phyloP scores from a whole-genome alignment of 2,888 invertebrate species.

The Dioctria rufipes region DNA sequence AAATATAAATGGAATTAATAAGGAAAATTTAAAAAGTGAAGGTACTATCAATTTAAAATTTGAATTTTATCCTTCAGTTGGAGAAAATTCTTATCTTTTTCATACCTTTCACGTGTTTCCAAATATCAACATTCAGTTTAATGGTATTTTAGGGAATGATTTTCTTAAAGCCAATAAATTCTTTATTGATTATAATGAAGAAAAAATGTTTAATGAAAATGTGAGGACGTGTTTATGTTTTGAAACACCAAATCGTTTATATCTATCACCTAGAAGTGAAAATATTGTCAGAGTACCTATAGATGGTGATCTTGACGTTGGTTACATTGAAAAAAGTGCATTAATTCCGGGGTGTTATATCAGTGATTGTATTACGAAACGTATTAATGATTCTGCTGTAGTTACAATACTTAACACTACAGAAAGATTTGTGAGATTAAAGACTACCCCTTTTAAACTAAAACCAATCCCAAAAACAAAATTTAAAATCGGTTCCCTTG shows the following conservation, averaged over 20 bases:
- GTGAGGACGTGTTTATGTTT: neutral
- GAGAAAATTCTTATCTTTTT: conserved; percentile 4
- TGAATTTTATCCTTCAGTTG: conserved; percentile 34
- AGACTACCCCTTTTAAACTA: neutral
- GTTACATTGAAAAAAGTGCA: neutral
- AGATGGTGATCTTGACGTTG: neutral
- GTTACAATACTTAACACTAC: neutral
- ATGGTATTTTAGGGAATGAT: conserved; percentile 21
- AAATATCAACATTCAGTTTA: conserved; percentile 25
- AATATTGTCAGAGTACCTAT: neutral
- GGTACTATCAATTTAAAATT: neutral
- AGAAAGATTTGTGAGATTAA: neutral
- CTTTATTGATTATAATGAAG: conserved; percentile 15
- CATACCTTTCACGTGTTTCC: conserved; percentile 41
- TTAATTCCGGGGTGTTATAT: neutral
- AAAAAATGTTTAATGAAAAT: neutral
- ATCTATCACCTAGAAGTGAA: neutral
- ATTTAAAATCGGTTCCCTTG: neutral
- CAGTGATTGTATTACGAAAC: neutral
- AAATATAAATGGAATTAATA: neutral
- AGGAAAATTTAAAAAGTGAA: neutral
- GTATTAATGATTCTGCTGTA: neutral
- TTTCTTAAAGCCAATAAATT: conserved; percentile 7
- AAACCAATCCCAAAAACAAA: neutral
- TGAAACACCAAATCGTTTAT: neutral